phyloP scores from a whole-genome alignment of 2,113 vertebrate species.

The Labrus mixtus region DNA sequence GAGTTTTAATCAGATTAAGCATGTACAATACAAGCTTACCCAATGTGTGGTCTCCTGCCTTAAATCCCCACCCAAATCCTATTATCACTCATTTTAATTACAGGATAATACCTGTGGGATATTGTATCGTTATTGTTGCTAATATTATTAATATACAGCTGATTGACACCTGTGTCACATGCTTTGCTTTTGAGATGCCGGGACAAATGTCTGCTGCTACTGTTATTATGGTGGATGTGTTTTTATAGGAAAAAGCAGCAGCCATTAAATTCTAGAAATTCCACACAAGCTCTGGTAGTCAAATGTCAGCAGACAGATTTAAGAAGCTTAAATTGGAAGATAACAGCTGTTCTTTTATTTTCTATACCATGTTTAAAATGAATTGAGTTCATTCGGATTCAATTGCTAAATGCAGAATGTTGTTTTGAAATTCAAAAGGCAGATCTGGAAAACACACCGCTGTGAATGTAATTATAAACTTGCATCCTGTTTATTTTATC shows the following conservation, averaged over 20 bases:
- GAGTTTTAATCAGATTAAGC: conserved; percentile 83
- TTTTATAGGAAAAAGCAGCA: conserved; percentile 19
- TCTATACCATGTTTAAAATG: conserved; percentile 14
- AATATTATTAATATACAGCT: conserved; percentile 70
- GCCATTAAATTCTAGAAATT: conserved; percentile 48
- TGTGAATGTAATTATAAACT: conserved; percentile 44
- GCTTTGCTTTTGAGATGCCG: conserved; percentile 44
- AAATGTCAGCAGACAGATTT: conserved; percentile 37
- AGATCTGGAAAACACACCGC: conserved; percentile 36
- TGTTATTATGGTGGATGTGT: conserved; percentile 30
- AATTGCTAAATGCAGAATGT: background rate
- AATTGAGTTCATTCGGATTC: conserved; percentile 17
- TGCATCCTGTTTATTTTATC: conserved; percentile 69
- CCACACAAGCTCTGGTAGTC: conserved; percentile 50
- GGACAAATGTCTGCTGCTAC: conserved; percentile 17
- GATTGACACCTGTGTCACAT: conserved; percentile 66
- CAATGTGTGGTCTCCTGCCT: conserved; percentile 82
- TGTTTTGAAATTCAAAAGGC: no score
- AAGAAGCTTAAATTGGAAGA: conserved; percentile 34
- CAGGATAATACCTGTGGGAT: conserved; percentile 84
- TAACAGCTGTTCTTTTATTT: conserved; percentile 17
- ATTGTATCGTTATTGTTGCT: conserved; percentile 79
- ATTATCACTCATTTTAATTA: conserved; percentile 82
- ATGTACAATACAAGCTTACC: conserved; percentile 81
- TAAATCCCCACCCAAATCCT: conserved; percentile 74